phyloP scores from a whole-genome alignment of 2,113 vertebrate species.

The Oryzias woworae region DNA sequence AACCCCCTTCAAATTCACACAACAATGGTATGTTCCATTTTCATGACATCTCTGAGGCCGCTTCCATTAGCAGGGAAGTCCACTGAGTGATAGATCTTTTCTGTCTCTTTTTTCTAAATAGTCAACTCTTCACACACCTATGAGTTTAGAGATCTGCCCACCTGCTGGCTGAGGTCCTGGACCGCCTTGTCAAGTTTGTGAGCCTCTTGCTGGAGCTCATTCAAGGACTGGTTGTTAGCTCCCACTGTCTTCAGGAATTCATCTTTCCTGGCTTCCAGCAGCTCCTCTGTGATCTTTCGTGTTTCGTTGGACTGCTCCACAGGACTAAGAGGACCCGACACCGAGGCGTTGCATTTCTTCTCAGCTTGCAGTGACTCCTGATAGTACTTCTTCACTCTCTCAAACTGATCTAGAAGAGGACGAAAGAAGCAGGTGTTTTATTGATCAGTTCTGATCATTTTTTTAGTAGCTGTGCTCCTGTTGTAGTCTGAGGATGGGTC shows the following conservation, averaged over 20 bases:
- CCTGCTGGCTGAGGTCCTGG: slow-evolving; percentile 64
- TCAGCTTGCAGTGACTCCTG: slow-evolving; percentile 69
- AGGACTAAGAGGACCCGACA: slow-evolving; percentile 62
- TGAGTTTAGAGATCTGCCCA: slow-evolving; percentile 17
- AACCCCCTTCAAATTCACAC: no score
- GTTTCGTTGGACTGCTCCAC: slow-evolving; percentile 64
- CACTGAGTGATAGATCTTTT: no score
- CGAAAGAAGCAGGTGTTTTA: not conserved
- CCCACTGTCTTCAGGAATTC: slow-evolving; percentile 56
- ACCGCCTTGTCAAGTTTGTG: slow-evolving; percentile 60
- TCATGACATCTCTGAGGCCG: no score
- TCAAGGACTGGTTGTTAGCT: slow-evolving; percentile 72
- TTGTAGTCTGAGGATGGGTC: no score
- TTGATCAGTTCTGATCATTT: not conserved
- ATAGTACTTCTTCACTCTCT: slow-evolving; percentile 71
- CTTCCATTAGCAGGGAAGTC: no score
- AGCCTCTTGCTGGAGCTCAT: slow-evolving; percentile 68
- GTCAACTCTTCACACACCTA: no score
- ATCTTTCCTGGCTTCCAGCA: slow-evolving; percentile 55
- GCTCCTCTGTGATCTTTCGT: slow-evolving; percentile 14
- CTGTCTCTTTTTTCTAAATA: no score
- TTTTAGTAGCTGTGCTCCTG: no score
- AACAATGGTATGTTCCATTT: no score
- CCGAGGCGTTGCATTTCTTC: slow-evolving; percentile 54
- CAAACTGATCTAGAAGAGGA: slow-evolving; percentile 75